Evolutionary conservation across 2,888 invertebrate genomes (phyloP).

Genomic region (Neoscelio sp.): DNA sequence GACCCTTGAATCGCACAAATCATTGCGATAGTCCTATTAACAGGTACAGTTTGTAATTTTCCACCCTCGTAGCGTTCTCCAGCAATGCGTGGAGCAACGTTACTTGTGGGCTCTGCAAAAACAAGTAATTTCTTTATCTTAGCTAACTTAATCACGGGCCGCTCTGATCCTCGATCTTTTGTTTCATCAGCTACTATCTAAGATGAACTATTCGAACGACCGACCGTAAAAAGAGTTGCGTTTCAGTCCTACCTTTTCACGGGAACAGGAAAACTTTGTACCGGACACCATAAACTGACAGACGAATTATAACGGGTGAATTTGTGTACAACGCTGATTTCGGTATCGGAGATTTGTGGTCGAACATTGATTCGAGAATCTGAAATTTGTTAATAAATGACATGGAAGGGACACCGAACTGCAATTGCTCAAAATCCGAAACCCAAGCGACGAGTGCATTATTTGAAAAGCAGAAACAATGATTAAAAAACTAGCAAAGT

Average conservation of each 20-base stretch:
- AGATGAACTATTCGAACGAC: not conserved
- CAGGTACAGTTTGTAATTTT: slow-evolving; percentile 85
- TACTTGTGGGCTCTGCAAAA: slow-evolving; percentile 86
- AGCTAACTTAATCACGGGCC: slow-evolving; percentile 3
- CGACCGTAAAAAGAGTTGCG: not conserved
- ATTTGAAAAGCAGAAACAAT: too few relatives aligned
- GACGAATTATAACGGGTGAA: slow-evolving; percentile 72
- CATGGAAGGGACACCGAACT: not conserved
- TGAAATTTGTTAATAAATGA: slow-evolving; percentile 71
- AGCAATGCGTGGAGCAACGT: slow-evolving; percentile 86
- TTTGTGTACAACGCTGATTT: slow-evolving; percentile 78
- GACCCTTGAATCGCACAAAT: slow-evolving; percentile 88
- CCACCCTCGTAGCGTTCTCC: slow-evolving; percentile 87
- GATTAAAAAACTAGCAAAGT: too few relatives aligned
- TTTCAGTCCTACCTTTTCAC: slow-evolving; percentile 83
- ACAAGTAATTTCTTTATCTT: not conserved
- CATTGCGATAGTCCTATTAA: slow-evolving; percentile 85
- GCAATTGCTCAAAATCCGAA: not conserved
- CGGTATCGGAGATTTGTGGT: slow-evolving; percentile 82
- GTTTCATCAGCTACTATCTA: not conserved
- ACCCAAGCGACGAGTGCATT: not conserved
- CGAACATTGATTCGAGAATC: slow-evolving; percentile 83
- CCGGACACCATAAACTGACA: slow-evolving; percentile 84
- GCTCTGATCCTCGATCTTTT: slow-evolving; percentile 18
- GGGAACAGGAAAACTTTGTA: slow-evolving; percentile 85